Evolutionary conservation across 2,888 invertebrate genomes (phyloP).

Genomic region (Hemithea aestivaria): DNA sequence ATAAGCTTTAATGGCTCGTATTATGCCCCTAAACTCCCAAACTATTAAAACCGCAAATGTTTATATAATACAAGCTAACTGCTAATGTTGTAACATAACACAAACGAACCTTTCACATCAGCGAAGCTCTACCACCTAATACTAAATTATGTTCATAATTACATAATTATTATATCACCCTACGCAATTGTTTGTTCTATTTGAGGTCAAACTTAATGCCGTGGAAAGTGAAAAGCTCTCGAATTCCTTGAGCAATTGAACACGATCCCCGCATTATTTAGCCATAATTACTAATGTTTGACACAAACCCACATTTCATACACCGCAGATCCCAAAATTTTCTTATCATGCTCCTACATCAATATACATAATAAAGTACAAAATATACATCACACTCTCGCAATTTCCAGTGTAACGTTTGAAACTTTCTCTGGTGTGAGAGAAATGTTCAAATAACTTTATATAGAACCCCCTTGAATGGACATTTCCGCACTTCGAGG

Average conservation of each 20-base stretch:
- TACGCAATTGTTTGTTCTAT: neutral
- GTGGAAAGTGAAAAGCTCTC: no score
- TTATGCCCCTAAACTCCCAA: no score
- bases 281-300: slow-evolving; percentile 1
- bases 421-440: slow-evolving; percentile 17
- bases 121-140: no score
- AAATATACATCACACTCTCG: slow-evolving; percentile 8
- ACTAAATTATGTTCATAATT: no score
- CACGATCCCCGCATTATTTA: neutral
- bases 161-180: no score
- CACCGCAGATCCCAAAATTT: slow-evolving; percentile 5
- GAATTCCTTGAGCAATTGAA: slow-evolving; percentile 1
- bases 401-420: slow-evolving; percentile 8
- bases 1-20: no score
- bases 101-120: no score
- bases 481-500: slow-evolving; percentile 14
- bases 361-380: slow-evolving; percentile 13
- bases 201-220: slow-evolving; percentile 2
- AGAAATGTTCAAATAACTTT: slow-evolving; percentile 17
- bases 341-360: slow-evolving; percentile 8
- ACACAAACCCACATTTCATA: slow-evolving; percentile 6
- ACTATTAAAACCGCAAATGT: no score
- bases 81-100: no score
- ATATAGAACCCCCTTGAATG: slow-evolving; percentile 15
- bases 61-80: no score